These are phyloP conservation scores for Centropus bengalensis DNA, from an alignment of 2,113 vertebrate genomes.

Conservation along the genomic window DNA sequence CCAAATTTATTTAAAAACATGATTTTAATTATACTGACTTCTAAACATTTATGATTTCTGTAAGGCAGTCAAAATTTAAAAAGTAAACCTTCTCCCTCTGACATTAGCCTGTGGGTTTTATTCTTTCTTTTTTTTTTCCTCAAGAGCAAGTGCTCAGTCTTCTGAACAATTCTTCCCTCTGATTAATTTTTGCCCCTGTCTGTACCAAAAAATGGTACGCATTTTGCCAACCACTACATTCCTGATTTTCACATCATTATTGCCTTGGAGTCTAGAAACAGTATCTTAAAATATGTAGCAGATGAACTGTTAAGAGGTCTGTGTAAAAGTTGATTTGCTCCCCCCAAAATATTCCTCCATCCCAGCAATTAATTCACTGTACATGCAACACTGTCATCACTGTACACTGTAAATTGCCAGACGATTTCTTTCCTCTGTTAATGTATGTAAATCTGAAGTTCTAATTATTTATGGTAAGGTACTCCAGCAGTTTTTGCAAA, in stretches of 20 bases:
- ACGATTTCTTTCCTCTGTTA: neutral
- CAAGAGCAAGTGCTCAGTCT: neutral
- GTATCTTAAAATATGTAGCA: neutral
- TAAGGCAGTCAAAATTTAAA: neutral
- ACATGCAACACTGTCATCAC: neutral
- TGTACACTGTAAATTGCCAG: neutral
- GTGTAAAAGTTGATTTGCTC: neutral
- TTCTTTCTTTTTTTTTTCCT: neutral
- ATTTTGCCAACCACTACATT: neutral
- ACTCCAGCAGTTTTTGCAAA: neutral
- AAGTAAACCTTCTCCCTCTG: neutral
- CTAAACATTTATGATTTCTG: neutral
- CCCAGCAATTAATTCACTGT: neutral
- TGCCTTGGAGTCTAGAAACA: neutral
- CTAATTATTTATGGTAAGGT: neutral
- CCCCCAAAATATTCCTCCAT: neutral
- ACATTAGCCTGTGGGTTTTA: neutral
- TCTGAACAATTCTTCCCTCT: neutral
- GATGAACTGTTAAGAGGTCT: neutral
- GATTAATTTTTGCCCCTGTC: neutral
- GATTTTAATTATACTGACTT: neutral
- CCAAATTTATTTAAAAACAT: neutral
- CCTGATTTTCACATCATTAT: neutral
- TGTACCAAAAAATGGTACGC: neutral
- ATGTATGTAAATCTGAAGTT: neutral